phyloP scores from a whole-genome alignment of 1,140 invertebrate species.

The Marisa cornuarietis region DNA sequence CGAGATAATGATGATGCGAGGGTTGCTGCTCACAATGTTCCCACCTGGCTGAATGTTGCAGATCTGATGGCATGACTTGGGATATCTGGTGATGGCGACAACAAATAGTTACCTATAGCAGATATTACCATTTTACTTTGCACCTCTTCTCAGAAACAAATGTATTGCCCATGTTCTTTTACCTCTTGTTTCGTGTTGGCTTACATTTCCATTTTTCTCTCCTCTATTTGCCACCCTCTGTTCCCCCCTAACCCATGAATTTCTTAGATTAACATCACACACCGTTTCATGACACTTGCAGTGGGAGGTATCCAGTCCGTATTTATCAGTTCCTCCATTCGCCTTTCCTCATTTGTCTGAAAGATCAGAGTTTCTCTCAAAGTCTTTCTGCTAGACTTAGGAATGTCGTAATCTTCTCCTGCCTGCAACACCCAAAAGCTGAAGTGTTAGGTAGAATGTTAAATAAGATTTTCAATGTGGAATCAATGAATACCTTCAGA shows the following conservation, averaged over 20 bases:
- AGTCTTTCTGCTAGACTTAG: slow-evolving; percentile 31
- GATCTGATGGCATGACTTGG: neutral
- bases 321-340: slow-evolving; percentile 51
- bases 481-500: too few relatives aligned
- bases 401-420: slow-evolving; percentile 44
- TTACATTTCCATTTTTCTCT: too few relatives aligned
- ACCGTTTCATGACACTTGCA: slow-evolving; percentile 35
- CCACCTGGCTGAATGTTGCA: slow-evolving; percentile 19
- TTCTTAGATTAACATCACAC: neutral
- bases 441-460: neutral
- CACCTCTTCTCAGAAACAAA: too few relatives aligned
- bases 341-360: slow-evolving; percentile 51
- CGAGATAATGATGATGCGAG: slow-evolving; percentile 60
- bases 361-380: slow-evolving; percentile 43
- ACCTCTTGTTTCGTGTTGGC: too few relatives aligned
- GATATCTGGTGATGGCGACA: neutral
- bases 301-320: slow-evolving; percentile 55
- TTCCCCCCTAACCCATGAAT: too few relatives aligned
- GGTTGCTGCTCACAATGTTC: slow-evolving; percentile 34
- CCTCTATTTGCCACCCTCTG: too few relatives aligned
- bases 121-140: too few relatives aligned
- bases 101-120: too few relatives aligned
- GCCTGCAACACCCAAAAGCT: slow-evolving; percentile 35
- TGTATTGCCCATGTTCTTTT: too few relatives aligned
- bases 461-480: too few relatives aligned